Evolutionary conservation across 2,888 invertebrate genomes (phyloP).

Genomic region (Harpagoxenus sublaevis): DNA sequence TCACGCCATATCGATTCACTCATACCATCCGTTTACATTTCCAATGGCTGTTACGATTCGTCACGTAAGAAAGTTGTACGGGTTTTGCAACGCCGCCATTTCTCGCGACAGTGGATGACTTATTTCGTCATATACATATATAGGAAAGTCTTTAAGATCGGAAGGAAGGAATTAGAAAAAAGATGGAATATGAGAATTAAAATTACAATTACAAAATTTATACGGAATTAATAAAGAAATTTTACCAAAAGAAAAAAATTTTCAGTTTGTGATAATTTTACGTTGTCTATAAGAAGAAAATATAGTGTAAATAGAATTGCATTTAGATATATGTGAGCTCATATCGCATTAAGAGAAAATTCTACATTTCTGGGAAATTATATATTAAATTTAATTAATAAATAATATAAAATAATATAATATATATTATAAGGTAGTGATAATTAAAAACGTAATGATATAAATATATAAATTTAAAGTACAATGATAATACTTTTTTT

Average conservation of each 20-base stretch:
- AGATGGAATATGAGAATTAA: neutral
- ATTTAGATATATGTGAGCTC: neutral
- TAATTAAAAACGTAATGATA: neutral
- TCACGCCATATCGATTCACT: conserved; percentile 27
- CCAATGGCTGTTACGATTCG: conserved; percentile 61
- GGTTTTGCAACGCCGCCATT: conserved; percentile 70
- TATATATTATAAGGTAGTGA: neutral
- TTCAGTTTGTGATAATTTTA: neutral
- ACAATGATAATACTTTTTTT: neutral
- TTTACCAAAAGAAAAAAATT: neutral
- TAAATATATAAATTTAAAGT: neutral
- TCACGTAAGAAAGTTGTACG: conserved; percentile 65
- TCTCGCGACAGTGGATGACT: conserved; percentile 40
- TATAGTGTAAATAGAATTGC: neutral
- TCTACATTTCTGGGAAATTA: neutral
- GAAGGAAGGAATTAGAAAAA: conserved; percentile 24
- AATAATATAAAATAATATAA: neutral
- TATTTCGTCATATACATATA: conserved; percentile 8
- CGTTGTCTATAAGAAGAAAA: neutral
- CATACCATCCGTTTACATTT: conserved; percentile 66
- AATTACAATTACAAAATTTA: neutral
- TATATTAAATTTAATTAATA: neutral
- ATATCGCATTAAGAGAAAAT: neutral
- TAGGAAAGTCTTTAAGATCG: conserved; percentile 18
- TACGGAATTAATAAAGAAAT: neutral